Evolutionary conservation across 2,797 vertebrate genomes (phyloP).

Genomic region (Alcedo quadribrachys): DNA sequence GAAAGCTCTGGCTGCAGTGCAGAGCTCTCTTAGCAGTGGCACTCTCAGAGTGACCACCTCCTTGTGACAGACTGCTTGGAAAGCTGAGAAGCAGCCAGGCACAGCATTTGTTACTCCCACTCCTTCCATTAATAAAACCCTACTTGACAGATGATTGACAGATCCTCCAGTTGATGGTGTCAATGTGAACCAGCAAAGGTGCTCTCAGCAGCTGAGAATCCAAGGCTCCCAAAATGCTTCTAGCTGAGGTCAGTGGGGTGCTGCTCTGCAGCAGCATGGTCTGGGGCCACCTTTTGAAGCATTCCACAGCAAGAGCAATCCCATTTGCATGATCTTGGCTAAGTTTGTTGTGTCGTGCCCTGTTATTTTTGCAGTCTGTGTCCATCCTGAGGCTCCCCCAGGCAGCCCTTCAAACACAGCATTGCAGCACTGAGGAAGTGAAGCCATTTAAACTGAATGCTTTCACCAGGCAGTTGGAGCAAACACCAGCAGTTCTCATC

Average conservation of each 20-base stretch:
- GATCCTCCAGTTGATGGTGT: background rate
- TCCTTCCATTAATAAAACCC: background rate
- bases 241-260: background rate
- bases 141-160: background rate
- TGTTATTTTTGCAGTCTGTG: constrained; percentile 38
- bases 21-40: background rate
- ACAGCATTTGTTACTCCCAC: background rate
- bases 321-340: constrained; percentile 29
- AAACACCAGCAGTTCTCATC: background rate
- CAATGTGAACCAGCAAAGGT: background rate
- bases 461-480: constrained; percentile 17
- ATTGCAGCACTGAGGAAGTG: constrained; percentile 28
- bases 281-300: constrained; percentile 4
- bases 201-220: background rate
- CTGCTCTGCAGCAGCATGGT: background rate
- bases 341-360: constrained; percentile 45
- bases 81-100: background rate
- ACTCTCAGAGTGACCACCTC: background rate
- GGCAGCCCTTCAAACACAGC: constrained; percentile 48
- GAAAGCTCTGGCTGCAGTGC: background rate
- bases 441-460: constrained; percentile 38
- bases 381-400: constrained; percentile 30
- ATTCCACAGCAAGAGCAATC: constrained; percentile 22
- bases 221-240: background rate
- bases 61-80: background rate